Percentiles rank a stretch among this genome's conserved stretches.
These are phyloP conservation scores for Anguilla marmorata DNA, from an alignment of 2,797 vertebrate species.

Conservation along the genomic window DNA sequence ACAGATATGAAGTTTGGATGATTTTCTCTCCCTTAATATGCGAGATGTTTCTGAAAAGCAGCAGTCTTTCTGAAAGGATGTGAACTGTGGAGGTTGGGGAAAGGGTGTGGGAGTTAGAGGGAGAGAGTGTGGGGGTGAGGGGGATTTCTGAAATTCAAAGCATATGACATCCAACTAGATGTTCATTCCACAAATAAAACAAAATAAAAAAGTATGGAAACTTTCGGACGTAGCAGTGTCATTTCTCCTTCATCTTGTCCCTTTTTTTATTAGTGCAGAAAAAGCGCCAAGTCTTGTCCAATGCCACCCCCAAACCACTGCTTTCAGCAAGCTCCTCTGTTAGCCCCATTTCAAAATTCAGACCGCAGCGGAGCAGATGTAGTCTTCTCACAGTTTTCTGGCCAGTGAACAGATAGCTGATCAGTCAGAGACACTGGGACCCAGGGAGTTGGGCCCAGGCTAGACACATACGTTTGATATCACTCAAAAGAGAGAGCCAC, in stretches of 20 bases:
- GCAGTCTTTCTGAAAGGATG: not conserved
- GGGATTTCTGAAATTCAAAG: slow-evolving; percentile 16
- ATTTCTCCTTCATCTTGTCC: not conserved
- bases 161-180: slow-evolving; percentile 14
- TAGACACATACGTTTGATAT: not conserved
- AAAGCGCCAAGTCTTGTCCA: not conserved
- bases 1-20: not conserved
- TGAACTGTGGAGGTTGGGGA: too few relatives aligned
- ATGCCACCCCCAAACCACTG: not conserved
- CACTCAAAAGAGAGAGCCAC: not conserved
- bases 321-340: not conserved
- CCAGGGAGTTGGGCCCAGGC: not conserved
- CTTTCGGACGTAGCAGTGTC: not conserved
- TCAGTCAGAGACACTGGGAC: not conserved
- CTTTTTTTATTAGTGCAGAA: not conserved
- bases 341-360: not conserved
- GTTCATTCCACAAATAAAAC: slow-evolving; percentile 20
- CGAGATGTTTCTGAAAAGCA: not conserved
- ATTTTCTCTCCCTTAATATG: not conserved
- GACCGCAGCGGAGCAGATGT: not conserved
- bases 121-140: not conserved
- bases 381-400: not conserved
- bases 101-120: too few relatives aligned
- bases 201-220: slow-evolving; percentile 26
- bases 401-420: not conserved